A percentile compares a stretch with the other conserved stretches of the same genome.
Conservation (phyloP, 2,113 vertebrate species). For the Sterrhoptilus dennistouni region DNA sequence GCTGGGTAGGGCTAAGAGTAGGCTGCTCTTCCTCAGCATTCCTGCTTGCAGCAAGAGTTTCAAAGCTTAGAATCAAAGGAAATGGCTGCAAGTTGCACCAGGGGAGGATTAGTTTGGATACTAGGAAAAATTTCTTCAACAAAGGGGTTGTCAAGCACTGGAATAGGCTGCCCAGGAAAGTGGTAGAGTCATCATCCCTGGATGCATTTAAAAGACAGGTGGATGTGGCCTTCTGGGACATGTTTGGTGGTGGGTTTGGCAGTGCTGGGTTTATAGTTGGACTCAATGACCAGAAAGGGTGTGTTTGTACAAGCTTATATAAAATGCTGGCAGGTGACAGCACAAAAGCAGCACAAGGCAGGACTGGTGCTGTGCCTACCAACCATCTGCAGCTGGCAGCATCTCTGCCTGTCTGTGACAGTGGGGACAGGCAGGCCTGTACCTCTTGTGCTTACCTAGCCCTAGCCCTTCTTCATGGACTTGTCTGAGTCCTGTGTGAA, state of each 20-base stretch:
- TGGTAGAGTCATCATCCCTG: not conserved
- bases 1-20: not conserved
- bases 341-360: not conserved
- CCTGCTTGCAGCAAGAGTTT: not conserved
- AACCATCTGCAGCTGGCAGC: not conserved
- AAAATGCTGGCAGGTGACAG: not conserved
- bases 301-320: accelerated
- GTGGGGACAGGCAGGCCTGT: not conserved
- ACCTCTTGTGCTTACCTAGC: not conserved
- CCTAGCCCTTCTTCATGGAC: not conserved
- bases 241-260: not conserved
- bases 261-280: not conserved
- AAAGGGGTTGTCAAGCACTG: not conserved
- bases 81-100: not conserved
- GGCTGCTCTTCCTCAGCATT: not conserved
- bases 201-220: not conserved
- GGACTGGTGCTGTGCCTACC: not conserved
- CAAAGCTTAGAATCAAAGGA: not conserved
- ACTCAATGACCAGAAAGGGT: not conserved
- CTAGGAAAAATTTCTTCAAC: not conserved
- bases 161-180: not conserved
- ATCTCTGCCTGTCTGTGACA: not conserved
- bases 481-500: not conserved
- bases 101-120: not conserved
- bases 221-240: not conserved